These are phyloP conservation scores for Pungitius pungitius DNA, from an alignment of 2,113 vertebrate genomes.

Conservation along the genomic window DNA sequence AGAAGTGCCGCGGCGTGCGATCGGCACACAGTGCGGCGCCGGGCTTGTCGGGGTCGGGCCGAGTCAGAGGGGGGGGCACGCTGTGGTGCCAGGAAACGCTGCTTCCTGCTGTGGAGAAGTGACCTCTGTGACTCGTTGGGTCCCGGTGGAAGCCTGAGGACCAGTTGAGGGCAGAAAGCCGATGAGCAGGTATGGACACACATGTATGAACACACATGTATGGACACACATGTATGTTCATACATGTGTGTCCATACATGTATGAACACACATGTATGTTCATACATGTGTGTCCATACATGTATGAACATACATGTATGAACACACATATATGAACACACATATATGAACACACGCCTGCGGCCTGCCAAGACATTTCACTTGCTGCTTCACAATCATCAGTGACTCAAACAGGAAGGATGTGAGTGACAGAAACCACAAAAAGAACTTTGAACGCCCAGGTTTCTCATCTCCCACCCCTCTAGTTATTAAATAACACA, in stretches of 20 bases:
- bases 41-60: background rate
- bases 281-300: too few relatives aligned
- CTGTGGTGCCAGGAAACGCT: slow-evolving; percentile 60
- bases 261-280: too few relatives aligned
- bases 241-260: too few relatives aligned
- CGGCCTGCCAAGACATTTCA: slow-evolving; percentile 1
- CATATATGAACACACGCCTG: slow-evolving; percentile 11
- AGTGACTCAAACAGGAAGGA: background rate
- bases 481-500: slow-evolving; percentile 6
- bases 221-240: too few relatives aligned
- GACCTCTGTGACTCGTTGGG: slow-evolving; percentile 56
- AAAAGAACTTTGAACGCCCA: background rate
- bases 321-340: too few relatives aligned
- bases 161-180: background rate
- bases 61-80: slow-evolving; percentile 21
- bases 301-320: too few relatives aligned
- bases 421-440: background rate
- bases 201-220: too few relatives aligned
- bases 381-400: background rate
- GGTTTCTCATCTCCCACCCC: slow-evolving; percentile 10
- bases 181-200: slow-evolving; percentile 17
- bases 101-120: slow-evolving; percentile 71
- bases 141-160: slow-evolving; percentile 10
- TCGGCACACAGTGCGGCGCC: background rate
- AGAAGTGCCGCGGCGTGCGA: slow-evolving; percentile 62